A percentile compares a stretch with the other conserved stretches of the same genome.
Evolutionary conservation across 2,888 invertebrate species (phyloP).

Genomic region (Tryphoninae sp.): DNA sequence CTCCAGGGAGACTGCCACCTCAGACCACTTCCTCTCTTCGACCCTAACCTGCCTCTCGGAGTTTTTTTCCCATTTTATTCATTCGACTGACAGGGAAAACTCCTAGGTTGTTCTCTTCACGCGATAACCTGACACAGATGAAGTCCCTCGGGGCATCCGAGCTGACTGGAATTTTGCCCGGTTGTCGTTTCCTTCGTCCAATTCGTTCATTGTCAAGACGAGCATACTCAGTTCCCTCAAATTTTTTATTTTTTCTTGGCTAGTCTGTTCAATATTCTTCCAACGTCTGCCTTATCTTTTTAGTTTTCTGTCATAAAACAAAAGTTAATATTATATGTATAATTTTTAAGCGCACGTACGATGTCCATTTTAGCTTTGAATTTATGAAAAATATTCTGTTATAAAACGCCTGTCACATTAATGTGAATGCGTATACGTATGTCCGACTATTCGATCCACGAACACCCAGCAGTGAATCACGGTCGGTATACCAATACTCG

Average conservation of each 20-base stretch:
- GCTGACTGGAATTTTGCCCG: slow-evolving; percentile 21
- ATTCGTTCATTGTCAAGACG: slow-evolving; percentile 23
- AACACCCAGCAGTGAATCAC: neutral
- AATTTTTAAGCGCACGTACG: neutral
- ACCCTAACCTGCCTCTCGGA: slow-evolving; percentile 28
- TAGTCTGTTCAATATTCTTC: neutral
- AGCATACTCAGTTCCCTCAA: slow-evolving; percentile 1
- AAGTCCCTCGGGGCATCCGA: slow-evolving; percentile 39
- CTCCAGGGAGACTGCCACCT: slow-evolving; percentile 30
- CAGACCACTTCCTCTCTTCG: slow-evolving; percentile 22
- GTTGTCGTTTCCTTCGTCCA: slow-evolving; percentile 10
- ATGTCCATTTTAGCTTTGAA: neutral
- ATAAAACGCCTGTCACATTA: neutral
- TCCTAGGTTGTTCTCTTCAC: slow-evolving; percentile 25
- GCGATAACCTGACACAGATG: slow-evolving; percentile 38
- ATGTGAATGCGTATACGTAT: neutral
- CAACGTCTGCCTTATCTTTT: neutral
- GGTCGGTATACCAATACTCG: slow-evolving; percentile 7
- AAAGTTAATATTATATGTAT: too few species aligned
- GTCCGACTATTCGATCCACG: neutral
- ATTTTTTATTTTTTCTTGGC: neutral
- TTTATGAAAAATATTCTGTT: neutral
- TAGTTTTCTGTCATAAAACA: neutral
- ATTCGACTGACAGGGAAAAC: slow-evolving; percentile 37
- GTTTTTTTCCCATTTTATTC: slow-evolving; percentile 57